Evolutionary conservation across 2,888 invertebrate genomes (phyloP).

Genomic region (Deladenus siricidicola): DNA sequence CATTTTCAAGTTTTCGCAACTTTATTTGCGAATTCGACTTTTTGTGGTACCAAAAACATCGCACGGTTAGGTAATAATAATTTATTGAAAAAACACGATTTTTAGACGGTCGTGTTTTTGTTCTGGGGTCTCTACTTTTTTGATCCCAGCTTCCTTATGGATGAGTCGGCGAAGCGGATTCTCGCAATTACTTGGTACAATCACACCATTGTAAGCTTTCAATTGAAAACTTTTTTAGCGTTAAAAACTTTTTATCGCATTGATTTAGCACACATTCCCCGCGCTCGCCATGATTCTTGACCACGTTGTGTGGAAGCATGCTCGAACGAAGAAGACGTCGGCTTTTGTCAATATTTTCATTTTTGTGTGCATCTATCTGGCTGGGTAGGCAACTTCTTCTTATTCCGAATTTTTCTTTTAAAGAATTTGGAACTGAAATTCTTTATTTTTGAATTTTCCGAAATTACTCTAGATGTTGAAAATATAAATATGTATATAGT

Average conservation of each 20-base stretch:
- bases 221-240: too few species aligned
- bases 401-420: too few species aligned
- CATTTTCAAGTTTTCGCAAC: neutral
- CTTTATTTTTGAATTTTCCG: too few species aligned
- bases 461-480: too few species aligned
- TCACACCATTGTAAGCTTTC: constrained; percentile 45
- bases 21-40: too few species aligned
- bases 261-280: constrained; percentile 46
- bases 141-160: constrained; percentile 37
- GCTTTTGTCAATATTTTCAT: constrained; percentile 21
- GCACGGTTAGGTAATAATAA: too few species aligned
- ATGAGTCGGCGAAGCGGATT: constrained; percentile 33
- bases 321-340: constrained; percentile 17
- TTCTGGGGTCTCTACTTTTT: constrained; percentile 44
- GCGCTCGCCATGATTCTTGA: constrained; percentile 39
- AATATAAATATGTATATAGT: too few species aligned
- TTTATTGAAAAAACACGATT: too few species aligned
- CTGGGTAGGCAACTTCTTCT: too few species aligned
- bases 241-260: neutral
- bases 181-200: constrained; percentile 41
- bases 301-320: constrained; percentile 33
- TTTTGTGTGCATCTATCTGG: constrained; percentile 35
- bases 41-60: too few species aligned
- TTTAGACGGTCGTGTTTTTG: constrained; percentile 42
- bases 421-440: too few species aligned